Conservation (phyloP, 2,113 vertebrate genomes). For the Physeter macrocephalus region DNA sequence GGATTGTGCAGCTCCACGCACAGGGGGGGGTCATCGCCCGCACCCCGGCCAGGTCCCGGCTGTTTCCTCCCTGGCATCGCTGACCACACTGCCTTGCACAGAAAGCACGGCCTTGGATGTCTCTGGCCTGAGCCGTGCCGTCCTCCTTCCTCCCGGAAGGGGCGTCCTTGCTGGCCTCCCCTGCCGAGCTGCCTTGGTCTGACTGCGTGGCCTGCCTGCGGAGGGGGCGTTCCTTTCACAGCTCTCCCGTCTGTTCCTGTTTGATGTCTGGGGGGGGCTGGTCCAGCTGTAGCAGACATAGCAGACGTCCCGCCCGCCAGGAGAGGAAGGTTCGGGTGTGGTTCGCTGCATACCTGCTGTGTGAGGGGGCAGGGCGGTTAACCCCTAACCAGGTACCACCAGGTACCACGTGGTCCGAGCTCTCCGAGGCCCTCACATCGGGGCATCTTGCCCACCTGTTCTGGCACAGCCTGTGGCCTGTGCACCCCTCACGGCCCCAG, state of each 20-base stretch:
- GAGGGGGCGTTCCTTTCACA: background rate
- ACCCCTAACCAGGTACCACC: fast-evolving
- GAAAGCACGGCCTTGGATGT: background rate
- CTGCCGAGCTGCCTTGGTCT: background rate
- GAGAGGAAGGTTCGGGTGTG: background rate
- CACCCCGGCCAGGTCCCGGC: fast-evolving
- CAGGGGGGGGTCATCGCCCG: fast-evolving
- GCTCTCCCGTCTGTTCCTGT: fast-evolving
- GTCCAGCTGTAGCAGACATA: background rate
- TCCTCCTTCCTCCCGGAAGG: background rate
- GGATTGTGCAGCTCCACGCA: background rate
- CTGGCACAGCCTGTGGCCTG: background rate
- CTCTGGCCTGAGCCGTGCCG: background rate
- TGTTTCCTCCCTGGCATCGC: fast-evolving
- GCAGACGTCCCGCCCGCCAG: background rate
- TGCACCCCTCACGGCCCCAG: background rate
- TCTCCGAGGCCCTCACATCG: fast-evolving
- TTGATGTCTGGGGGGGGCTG: background rate
- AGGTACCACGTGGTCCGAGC: fast-evolving
- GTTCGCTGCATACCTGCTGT: fast-evolving
- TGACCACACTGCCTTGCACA: background rate
- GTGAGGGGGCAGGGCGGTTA: background rate
- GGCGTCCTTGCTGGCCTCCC: background rate
- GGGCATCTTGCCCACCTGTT: no score
- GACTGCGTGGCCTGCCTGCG: fast-evolving